phyloP scores from a whole-genome alignment of 2,888 invertebrate genomes.

The Diarsia rubi region DNA sequence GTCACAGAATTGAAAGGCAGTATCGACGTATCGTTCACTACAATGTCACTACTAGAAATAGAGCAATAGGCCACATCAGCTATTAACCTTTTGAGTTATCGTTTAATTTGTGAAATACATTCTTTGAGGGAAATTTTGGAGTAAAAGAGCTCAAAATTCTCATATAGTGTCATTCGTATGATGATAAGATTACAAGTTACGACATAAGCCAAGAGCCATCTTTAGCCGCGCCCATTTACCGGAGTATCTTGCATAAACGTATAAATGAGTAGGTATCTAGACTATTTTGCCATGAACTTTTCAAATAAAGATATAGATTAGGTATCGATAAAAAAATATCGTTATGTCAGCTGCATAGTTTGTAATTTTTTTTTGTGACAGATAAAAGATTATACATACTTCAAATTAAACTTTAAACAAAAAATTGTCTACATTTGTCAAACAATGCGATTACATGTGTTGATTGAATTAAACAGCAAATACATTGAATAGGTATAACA shows the following conservation, averaged over 20 bases:
- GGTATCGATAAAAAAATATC: conserved; percentile 14
- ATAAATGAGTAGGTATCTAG: conserved; percentile 28
- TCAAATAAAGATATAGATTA: conserved; percentile 39
- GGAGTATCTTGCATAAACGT: conserved; percentile 37
- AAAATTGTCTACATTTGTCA: neutral
- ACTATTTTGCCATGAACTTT: conserved; percentile 60
- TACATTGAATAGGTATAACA: conserved; percentile 6
- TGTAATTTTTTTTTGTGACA: neutral
- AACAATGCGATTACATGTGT: neutral
- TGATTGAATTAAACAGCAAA: conserved; percentile 2
- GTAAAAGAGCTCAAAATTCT: conserved; percentile 24
- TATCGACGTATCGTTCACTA: conserved; percentile 34
- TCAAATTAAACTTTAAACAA: neutral
- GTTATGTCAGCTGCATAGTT: neutral
- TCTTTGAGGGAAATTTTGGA: conserved; percentile 43
- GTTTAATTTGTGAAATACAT: conserved; percentile 45
- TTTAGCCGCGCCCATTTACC: conserved; percentile 47
- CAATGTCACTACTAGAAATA: conserved; percentile 50
- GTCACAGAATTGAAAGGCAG: conserved; percentile 36
- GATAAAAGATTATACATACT: neutral
- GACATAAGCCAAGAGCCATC: conserved; percentile 40
- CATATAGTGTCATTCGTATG: conserved; percentile 45
- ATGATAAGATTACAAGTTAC: conserved; percentile 53
- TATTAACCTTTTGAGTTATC: conserved; percentile 55
- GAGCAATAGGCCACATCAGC: conserved; percentile 50